Conservation (phyloP, 2,113 vertebrate genomes). For the Paratilapia polleni region DNA sequence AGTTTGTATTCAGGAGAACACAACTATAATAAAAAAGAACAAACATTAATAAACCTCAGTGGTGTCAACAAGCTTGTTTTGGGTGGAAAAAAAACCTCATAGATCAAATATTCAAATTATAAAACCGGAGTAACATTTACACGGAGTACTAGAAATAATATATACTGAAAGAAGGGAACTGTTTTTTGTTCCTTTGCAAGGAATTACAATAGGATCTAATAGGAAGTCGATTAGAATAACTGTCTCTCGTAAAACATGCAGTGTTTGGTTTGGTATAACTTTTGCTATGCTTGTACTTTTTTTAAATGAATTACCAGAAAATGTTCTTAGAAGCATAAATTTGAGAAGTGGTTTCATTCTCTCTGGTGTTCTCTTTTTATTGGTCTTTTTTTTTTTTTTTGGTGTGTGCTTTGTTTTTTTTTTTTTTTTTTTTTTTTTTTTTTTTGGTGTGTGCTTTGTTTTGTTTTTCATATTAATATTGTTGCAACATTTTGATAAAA, state of each 20-base stretch:
- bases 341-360: too few relatives aligned
- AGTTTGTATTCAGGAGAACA: too few relatives aligned
- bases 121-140: too few relatives aligned
- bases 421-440: too few relatives aligned
- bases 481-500: too few relatives aligned
- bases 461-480: background rate
- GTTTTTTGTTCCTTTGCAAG: background rate
- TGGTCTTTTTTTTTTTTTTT: too few relatives aligned
- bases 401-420: too few relatives aligned
- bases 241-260: background rate
- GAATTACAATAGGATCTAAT: background rate
- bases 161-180: background rate
- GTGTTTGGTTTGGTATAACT: background rate
- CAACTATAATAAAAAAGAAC: background rate
- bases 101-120: too few relatives aligned
- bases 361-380: too few relatives aligned
- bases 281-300: background rate
- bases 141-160: background rate
- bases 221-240: background rate
- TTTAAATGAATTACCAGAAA: background rate
- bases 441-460: too few relatives aligned
- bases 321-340: background rate
- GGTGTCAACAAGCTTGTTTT: background rate
- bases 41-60: background rate
- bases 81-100: too few relatives aligned